These are phyloP conservation scores for Piaya cayana DNA, from an alignment of 2,113 vertebrate species.

Conservation along the genomic window DNA sequence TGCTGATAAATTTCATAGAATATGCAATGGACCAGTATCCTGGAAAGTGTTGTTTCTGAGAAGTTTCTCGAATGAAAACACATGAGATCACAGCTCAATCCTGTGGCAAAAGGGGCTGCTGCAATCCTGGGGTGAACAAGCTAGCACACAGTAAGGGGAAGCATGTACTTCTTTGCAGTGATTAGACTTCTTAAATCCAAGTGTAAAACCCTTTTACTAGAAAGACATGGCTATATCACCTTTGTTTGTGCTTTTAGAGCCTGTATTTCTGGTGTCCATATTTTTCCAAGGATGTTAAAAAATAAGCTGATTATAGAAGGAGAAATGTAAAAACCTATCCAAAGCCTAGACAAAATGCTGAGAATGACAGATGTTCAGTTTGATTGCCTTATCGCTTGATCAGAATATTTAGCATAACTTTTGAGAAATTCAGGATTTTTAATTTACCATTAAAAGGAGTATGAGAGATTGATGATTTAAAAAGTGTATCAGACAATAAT, in stretches of 20 bases:
- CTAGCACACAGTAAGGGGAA: neutral
- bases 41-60: neutral
- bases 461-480: neutral
- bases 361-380: neutral
- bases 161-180: neutral
- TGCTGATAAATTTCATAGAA: neutral
- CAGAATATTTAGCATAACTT: neutral
- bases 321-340: neutral
- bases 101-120: neutral
- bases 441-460: neutral
- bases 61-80: neutral
- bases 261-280: neutral
- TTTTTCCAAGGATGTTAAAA: neutral
- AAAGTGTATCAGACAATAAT: neutral
- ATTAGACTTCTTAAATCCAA: neutral
- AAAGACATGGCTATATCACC: neutral
- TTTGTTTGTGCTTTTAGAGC: neutral
- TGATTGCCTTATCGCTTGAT: neutral
- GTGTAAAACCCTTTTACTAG: neutral
- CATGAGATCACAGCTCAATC: neutral
- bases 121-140: neutral
- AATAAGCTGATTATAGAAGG: neutral
- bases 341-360: neutral
- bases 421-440: neutral
- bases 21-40: accelerated